phyloP scores from a whole-genome alignment of 1,140 invertebrate species.

The Elysia chlorotica region DNA sequence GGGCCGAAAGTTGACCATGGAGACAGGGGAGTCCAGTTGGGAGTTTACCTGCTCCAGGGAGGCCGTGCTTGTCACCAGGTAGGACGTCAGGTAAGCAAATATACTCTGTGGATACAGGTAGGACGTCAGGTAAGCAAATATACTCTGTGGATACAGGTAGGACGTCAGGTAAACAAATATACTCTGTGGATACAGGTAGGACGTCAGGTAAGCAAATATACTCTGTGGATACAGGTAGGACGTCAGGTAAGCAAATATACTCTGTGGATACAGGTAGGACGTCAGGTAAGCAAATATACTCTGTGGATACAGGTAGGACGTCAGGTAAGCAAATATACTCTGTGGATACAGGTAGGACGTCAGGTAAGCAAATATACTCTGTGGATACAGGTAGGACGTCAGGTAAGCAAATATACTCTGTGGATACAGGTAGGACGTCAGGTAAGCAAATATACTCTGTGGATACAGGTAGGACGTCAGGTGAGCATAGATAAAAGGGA shows the following conservation, averaged over 20 bases:
- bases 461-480: no score
- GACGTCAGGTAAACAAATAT: background rate
- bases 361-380: no score
- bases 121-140: background rate
- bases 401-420: no score
- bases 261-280: no score
- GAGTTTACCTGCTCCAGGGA: constrained; percentile 34
- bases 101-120: constrained; percentile 26
- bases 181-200: background rate
- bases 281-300: no score
- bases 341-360: no score
- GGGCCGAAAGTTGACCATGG: constrained; percentile 41
- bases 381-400: no score
- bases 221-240: background rate
- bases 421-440: no score
- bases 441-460: no score
- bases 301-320: no score
- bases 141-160: background rate
- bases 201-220: background rate
- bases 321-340: no score
- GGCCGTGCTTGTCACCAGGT: constrained; percentile 26
- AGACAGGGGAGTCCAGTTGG: constrained; percentile 28
- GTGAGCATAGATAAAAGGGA: no score
- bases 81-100: constrained; percentile 32
- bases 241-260: background rate